Percentiles rank a stretch among this genome's conserved stretches.
Conservation (phyloP, 2,888 invertebrate species). For the Agonum fuliginosum region DNA sequence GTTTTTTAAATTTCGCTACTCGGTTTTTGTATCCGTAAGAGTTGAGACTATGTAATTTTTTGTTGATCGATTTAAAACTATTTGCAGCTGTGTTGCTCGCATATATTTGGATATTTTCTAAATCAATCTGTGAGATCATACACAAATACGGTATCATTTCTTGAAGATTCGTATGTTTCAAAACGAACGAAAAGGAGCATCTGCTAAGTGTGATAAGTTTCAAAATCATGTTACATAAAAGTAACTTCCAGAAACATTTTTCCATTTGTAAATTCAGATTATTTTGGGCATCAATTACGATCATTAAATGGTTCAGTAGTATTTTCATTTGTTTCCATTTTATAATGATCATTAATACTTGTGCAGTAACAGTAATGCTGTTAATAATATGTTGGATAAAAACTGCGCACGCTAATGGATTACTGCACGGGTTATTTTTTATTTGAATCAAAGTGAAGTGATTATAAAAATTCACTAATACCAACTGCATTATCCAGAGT, state of each 20-base stretch:
- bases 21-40: not conserved
- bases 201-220: conserved; percentile 1
- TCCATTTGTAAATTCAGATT: conserved; percentile 7
- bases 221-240: conserved; percentile 15
- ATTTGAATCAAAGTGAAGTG: conserved; percentile 1
- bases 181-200: conserved; percentile 7
- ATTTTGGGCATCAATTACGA: not conserved
- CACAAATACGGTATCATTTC: conserved; percentile 14
- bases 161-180: not conserved
- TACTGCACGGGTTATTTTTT: conserved; percentile 4
- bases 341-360: conserved; percentile 23
- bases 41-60: not conserved
- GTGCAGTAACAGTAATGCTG: not conserved
- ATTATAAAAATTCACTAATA: not conserved
- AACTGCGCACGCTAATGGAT: conserved; percentile 29
- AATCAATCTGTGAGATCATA: conserved; percentile 39
- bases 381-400: conserved; percentile 27
- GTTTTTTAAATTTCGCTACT: not conserved
- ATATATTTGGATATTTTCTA: conserved; percentile 42
- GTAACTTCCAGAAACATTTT: not conserved
- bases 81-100: conserved; percentile 8
- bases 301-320: not conserved
- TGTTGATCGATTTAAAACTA: conserved; percentile 8
- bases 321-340: conserved; percentile 32
- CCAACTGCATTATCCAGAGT: conserved; percentile 1